Percentiles rank a stretch among this genome's conserved stretches.
phyloP scores from a whole-genome alignment of 2,888 invertebrate species.

The Netelia inedita region DNA sequence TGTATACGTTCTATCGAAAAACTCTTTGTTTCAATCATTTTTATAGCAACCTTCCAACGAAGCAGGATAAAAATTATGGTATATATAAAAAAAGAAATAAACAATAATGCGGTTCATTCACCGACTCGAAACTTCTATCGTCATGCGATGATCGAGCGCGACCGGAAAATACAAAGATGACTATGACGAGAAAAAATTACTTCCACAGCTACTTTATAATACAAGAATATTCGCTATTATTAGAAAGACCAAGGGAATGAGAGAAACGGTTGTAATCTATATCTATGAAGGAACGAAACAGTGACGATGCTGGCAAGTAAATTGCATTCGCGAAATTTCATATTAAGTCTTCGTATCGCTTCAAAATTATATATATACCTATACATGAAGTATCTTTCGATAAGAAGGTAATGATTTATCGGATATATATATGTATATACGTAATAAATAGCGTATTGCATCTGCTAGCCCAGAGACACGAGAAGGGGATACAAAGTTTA shows the following conservation, averaged over 20 bases:
- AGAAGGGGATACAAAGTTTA: conserved; percentile 22
- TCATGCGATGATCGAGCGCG: background rate
- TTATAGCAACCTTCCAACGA: too few species aligned
- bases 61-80: too few species aligned
- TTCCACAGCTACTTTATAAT: background rate
- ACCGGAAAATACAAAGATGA: background rate
- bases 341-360: background rate
- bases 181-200: background rate
- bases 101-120: background rate
- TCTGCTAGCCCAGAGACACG: background rate
- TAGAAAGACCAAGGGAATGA: background rate
- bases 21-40: too few species aligned
- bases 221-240: background rate
- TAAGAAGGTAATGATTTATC: conserved; percentile 31
- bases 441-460: background rate
- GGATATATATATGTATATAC: conserved; percentile 2
- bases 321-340: background rate
- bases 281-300: background rate
- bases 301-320: background rate
- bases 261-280: background rate
- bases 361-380: background rate
- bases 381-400: conserved; percentile 8
- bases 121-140: background rate
- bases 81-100: too few species aligned
- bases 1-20: too few species aligned